These are phyloP conservation scores for Chelonoidis abingdonii DNA, from an alignment of 2,113 vertebrate species.

Conservation along the genomic window DNA sequence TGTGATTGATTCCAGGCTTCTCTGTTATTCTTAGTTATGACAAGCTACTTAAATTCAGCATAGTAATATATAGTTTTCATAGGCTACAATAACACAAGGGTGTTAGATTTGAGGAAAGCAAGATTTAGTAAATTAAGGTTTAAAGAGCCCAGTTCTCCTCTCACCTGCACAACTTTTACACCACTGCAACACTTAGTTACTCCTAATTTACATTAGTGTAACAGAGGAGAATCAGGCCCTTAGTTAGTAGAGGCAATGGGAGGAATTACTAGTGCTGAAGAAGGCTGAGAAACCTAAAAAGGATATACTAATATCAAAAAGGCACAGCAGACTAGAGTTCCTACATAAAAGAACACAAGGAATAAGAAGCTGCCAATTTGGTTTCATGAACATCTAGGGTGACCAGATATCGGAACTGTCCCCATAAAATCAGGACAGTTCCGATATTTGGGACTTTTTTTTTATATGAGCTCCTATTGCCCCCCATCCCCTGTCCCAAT, in stretches of 20 bases:
- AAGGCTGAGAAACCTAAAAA: not conserved
- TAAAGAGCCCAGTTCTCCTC: not conserved
- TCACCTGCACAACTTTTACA: not conserved
- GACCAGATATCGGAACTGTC: no score
- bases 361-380: not conserved
- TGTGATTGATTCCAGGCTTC: not conserved
- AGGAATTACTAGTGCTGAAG: not conserved
- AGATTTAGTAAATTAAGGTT: not conserved
- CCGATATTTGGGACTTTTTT: no score
- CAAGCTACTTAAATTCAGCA: not conserved
- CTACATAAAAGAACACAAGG: not conserved
- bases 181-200: not conserved
- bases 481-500: no score
- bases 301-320: not conserved
- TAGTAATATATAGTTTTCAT: not conserved
- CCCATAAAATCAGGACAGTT: no score
- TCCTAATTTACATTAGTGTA: not conserved
- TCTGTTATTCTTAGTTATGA: not conserved
- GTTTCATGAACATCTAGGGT: not conserved
- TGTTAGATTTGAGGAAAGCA: not conserved
- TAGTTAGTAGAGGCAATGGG: not conserved
- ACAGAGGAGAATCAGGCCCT: not conserved
- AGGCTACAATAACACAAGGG: not conserved
- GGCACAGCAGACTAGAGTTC: not conserved
- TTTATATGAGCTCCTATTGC: no score